These are phyloP conservation scores for Halictus quadricinctus DNA, from an alignment of 2,888 invertebrate genomes.

Conservation along the genomic window DNA sequence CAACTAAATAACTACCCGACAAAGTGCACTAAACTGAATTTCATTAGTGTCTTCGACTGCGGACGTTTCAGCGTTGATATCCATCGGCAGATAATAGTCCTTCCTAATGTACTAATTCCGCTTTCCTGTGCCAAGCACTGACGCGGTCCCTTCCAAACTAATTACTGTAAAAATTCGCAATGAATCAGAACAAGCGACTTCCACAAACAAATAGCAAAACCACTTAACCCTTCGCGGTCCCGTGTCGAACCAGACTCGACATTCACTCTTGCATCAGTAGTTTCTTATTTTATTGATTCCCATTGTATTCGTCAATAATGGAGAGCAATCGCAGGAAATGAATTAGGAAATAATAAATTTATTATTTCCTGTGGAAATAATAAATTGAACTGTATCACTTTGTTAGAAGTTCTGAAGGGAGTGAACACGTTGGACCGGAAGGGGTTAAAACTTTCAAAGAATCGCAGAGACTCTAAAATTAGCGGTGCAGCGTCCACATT, in stretches of 20 bases:
- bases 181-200: background rate
- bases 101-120: slow-evolving; percentile 1
- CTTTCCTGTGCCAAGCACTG: background rate
- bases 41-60: slow-evolving; percentile 2
- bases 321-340: too few relatives aligned
- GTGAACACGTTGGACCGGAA: too few relatives aligned
- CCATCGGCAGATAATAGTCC: background rate
- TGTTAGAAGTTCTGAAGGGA: background rate
- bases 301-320: background rate
- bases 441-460: too few relatives aligned
- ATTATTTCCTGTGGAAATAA: too few relatives aligned
- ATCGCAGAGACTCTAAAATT: background rate
- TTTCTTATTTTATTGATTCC: background rate
- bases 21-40: background rate
- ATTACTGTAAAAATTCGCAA: background rate
- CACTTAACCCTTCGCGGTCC: background rate
- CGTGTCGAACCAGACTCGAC: background rate
- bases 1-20: background rate
- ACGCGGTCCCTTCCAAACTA: background rate
- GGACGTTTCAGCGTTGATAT: background rate
- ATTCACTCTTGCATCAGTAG: background rate
- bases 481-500: background rate
- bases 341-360: background rate
- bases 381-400: background rate
- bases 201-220: background rate